phyloP scores from a whole-genome alignment of 1,140 invertebrate species.

The Neodiprion lecontei region DNA sequence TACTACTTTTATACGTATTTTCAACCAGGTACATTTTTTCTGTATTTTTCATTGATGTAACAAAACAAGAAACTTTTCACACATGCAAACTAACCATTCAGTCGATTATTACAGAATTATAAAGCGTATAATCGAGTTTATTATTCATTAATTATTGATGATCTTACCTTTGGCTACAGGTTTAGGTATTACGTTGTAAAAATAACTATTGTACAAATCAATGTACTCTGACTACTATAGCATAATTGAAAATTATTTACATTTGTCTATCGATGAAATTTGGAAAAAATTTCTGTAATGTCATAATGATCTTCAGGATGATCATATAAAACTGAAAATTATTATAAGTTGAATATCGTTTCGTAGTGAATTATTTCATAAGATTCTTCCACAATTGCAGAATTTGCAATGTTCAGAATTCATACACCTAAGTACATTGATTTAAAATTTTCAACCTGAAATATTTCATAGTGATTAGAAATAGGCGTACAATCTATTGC shows the following conservation, averaged over 20 bases:
- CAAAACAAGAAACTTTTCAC: no score
- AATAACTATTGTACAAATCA: constrained; percentile 19
- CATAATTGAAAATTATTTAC: constrained; percentile 8
- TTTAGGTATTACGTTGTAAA: constrained; percentile 15
- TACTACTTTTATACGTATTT: no score
- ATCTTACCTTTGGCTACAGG: constrained; percentile 21
- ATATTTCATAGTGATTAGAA: neutral
- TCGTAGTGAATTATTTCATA: neutral
- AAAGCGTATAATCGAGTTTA: no score
- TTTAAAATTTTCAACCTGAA: neutral
- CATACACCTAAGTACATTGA: neutral
- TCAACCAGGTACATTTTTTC: no score
- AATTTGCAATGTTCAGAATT: no score
- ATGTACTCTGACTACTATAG: constrained; percentile 22
- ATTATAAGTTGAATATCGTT: neutral
- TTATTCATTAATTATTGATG: constrained; percentile 10
- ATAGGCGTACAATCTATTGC: neutral
- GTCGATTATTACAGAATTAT: no score
- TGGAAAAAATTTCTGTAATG: neutral
- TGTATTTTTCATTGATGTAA: no score
- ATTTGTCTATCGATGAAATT: neutral
- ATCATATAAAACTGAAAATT: neutral
- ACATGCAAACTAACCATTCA: no score
- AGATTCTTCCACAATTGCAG: no score
- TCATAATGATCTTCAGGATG: neutral